phyloP scores from a whole-genome alignment of 2,888 invertebrate species.

The Rutpela maculata region DNA sequence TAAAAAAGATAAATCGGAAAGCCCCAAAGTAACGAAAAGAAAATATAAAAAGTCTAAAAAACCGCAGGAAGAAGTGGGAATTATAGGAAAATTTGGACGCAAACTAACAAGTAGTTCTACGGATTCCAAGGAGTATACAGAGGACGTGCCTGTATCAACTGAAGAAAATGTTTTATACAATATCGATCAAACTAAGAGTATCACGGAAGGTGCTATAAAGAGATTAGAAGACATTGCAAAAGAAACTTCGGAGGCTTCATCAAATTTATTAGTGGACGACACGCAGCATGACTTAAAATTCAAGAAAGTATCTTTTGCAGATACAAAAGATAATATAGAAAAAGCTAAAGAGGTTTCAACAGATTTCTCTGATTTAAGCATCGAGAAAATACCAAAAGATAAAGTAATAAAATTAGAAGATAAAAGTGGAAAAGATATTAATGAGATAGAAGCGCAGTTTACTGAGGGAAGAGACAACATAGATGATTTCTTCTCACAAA shows the following conservation, averaged over 20 bases:
- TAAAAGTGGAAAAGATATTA: neutral
- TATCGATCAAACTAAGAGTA: neutral
- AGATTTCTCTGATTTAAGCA: constrained; percentile 2
- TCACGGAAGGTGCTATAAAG: constrained; percentile 16
- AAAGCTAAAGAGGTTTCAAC: neutral
- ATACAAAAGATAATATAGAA: constrained; percentile 30
- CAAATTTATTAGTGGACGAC: neutral
- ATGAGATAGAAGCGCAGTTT: neutral
- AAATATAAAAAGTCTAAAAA: constrained; percentile 59
- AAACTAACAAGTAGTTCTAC: constrained; percentile 53
- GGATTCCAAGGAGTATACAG: constrained; percentile 44
- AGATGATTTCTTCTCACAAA: constrained; percentile 12
- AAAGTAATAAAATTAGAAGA: constrained; percentile 15
- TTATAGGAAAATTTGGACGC: constrained; percentile 57
- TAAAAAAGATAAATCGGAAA: constrained; percentile 58
- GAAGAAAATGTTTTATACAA: neutral
- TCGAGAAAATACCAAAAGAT: neutral
- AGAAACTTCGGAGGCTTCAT: neutral
- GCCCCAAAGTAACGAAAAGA: constrained; percentile 58
- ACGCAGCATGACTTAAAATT: constrained; percentile 42
- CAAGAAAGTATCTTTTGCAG: constrained; percentile 51
- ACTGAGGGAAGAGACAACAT: neutral
- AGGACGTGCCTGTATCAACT: neutral
- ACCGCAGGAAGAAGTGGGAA: constrained; percentile 51
- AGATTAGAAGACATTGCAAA: constrained; percentile 8